phyloP scores from a whole-genome alignment of 2,797 vertebrate species.

The Pangasius larnaudii region DNA sequence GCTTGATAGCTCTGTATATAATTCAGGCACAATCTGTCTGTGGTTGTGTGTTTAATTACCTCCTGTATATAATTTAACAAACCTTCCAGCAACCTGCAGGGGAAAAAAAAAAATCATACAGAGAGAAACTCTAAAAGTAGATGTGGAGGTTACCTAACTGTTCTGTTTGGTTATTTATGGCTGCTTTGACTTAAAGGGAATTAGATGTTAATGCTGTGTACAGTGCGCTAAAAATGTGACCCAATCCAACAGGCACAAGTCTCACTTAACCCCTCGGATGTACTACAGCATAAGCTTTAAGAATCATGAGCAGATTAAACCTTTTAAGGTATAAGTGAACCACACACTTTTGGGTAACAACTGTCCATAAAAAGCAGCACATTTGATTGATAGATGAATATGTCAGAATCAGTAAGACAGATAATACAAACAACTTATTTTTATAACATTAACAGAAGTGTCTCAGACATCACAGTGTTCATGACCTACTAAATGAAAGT shows the following conservation, averaged over 20 bases:
- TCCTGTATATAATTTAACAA: slow-evolving; percentile 37
- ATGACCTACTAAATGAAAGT: not conserved
- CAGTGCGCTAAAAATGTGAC: not conserved
- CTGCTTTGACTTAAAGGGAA: slow-evolving; percentile 26
- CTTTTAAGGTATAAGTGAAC: slow-evolving; percentile 9
- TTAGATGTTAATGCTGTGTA: slow-evolving; percentile 18
- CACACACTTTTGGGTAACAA: not conserved
- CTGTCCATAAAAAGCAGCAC: slow-evolving; percentile 19
- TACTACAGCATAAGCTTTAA: slow-evolving; percentile 19
- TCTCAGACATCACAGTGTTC: slow-evolving; percentile 29
- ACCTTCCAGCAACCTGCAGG: slow-evolving; percentile 1
- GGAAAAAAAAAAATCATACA: not conserved
- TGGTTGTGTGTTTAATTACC: slow-evolving; percentile 45
- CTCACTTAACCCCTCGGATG: slow-evolving; percentile 7
- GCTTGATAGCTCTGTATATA: slow-evolving; percentile 28
- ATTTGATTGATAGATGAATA: not conserved
- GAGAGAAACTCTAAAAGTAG: not conserved
- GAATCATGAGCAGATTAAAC: slow-evolving; percentile 21
- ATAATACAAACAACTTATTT: not conserved
- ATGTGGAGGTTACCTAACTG: not conserved
- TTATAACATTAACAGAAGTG: not conserved
- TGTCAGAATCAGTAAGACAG: not conserved
- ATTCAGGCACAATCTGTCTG: slow-evolving; percentile 45
- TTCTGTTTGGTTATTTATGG: slow-evolving; percentile 29
- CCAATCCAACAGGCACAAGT: not conserved